Evolutionary conservation across 2,888 invertebrate species (phyloP).

Genomic region (Amblyjoppa proteus): DNA sequence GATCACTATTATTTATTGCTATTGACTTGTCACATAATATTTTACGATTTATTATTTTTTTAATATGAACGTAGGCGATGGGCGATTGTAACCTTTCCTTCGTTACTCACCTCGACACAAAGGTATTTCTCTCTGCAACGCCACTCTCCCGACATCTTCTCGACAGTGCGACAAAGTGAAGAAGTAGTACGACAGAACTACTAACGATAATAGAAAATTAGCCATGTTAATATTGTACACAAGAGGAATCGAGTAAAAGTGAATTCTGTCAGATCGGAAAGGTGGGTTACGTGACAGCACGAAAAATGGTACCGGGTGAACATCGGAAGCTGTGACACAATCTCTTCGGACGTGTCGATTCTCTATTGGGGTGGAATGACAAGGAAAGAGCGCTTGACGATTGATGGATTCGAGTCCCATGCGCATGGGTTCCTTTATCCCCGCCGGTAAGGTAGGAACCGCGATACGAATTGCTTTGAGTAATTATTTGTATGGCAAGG

Average conservation of each 20-base stretch:
- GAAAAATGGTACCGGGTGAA: not conserved
- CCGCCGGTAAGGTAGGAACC: not conserved
- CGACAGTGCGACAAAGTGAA: slow-evolving; percentile 40
- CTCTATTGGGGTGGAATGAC: slow-evolving; percentile 3
- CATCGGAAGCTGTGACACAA: slow-evolving; percentile 15
- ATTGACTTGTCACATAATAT: not conserved
- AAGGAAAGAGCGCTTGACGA: slow-evolving; percentile 6
- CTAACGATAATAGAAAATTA: slow-evolving; percentile 50
- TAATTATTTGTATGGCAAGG: no score
- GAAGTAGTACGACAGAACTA: slow-evolving; percentile 50
- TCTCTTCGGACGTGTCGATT: not conserved
- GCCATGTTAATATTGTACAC: slow-evolving; percentile 47
- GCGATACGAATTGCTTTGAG: not conserved
- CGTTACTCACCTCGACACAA: slow-evolving; percentile 12
- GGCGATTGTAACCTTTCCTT: not conserved
- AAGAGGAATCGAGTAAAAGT: not conserved
- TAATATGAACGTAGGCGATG: not conserved
- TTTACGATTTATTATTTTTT: not conserved
- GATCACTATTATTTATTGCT: not conserved
- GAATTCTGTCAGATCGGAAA: slow-evolving; percentile 9
- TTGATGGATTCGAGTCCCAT: not conserved
- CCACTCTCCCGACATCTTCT: slow-evolving; percentile 3
- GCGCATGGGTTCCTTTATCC: not conserved
- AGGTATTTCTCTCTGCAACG: not conserved
- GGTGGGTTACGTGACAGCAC: slow-evolving; percentile 14